Evolutionary conservation across 1,140 invertebrate genomes (phyloP).

Genomic region (Drosophila watanabei): DNA sequence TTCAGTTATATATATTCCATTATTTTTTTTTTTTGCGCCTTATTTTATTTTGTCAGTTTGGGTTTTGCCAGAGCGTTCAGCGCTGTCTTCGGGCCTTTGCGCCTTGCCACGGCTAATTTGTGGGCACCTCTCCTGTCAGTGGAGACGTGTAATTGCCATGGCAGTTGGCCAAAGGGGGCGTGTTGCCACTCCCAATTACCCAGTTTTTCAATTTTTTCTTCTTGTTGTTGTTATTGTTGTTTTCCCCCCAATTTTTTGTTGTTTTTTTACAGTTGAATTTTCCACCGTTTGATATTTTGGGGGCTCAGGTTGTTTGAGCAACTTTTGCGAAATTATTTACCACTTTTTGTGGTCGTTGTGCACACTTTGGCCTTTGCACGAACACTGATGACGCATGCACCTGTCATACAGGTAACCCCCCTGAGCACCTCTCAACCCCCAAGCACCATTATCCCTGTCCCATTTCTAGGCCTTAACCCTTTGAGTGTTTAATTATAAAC

Average conservation of each 20-base stretch:
- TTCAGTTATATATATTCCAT: constrained; percentile 25
- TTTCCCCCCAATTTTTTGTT: constrained; percentile 10
- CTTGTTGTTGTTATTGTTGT: neutral
- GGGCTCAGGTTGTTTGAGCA: constrained; percentile 72
- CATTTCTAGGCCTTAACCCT: neutral
- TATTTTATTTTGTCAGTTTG: constrained; percentile 29
- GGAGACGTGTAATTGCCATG: constrained; percentile 60
- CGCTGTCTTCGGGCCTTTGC: constrained; percentile 31
- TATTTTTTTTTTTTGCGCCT: neutral
- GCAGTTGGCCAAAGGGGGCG: constrained; percentile 51
- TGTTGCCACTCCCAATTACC: constrained; percentile 74
- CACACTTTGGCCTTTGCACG: constrained; percentile 70
- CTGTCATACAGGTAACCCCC: constrained; percentile 37
- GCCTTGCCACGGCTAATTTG: constrained; percentile 72
- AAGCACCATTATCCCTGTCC: neutral
- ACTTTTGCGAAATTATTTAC: constrained; percentile 80
- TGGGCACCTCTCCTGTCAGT: constrained; percentile 74
- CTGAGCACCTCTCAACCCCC: neutral
- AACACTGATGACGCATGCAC: constrained; percentile 69
- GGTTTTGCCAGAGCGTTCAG: constrained; percentile 12
- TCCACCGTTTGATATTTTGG: constrained; percentile 74
- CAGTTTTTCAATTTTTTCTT: constrained; percentile 46
- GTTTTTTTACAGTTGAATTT: constrained; percentile 18
- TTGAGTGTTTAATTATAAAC: neutral
- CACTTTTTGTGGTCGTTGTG: constrained; percentile 53